Percentiles rank a stretch among this genome's conserved stretches.
These are phyloP conservation scores for Cryptotis parvus DNA, from an alignment of 2,113 vertebrate genomes.

Conservation along the genomic window DNA sequence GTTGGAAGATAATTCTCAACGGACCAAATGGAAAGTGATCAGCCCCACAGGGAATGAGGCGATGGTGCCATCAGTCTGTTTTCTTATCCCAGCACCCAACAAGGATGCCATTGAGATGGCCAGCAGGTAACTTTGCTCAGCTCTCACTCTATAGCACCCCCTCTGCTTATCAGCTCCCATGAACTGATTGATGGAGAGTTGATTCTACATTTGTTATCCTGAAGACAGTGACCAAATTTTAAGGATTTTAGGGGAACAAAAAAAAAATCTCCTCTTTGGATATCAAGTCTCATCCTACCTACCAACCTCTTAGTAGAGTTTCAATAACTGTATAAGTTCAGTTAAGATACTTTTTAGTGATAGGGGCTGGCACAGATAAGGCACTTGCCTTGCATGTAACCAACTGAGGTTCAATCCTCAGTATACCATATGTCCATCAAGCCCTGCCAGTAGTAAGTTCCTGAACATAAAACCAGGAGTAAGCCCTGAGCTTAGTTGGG, in stretches of 20 bases:
- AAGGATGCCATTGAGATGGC: conserved; percentile 95
- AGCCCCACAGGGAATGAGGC: conserved; percentile 97
- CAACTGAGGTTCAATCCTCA: too few species aligned
- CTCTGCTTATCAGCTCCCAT: neutral
- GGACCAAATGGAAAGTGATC: conserved; percentile 99
- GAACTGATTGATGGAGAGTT: neutral
- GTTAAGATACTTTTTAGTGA: neutral
- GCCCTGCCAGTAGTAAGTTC: too few species aligned
- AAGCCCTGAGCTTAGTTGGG: too few species aligned
- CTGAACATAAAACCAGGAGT: too few species aligned
- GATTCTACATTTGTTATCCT: neutral
- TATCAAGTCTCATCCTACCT: neutral
- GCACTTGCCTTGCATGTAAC: too few species aligned
- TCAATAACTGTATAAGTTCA: conserved; percentile 45
- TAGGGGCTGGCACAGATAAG: too few species aligned
- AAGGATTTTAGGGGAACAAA: neutral
- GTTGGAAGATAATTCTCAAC: conserved; percentile 97
- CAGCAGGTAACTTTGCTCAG: conserved; percentile 89
- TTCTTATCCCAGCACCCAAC: conserved; percentile 95
- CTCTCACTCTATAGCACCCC: neutral
- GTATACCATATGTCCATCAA: too few species aligned
- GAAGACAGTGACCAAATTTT: neutral
- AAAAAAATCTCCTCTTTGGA: neutral
- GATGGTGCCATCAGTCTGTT: conserved; percentile 98
- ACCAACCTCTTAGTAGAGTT: conserved; percentile 28